Evolutionary conservation across 2,888 invertebrate genomes (phyloP), one percentile per base, ranked within the genome.

Genomic region (Camponotus fellah): DNA sequence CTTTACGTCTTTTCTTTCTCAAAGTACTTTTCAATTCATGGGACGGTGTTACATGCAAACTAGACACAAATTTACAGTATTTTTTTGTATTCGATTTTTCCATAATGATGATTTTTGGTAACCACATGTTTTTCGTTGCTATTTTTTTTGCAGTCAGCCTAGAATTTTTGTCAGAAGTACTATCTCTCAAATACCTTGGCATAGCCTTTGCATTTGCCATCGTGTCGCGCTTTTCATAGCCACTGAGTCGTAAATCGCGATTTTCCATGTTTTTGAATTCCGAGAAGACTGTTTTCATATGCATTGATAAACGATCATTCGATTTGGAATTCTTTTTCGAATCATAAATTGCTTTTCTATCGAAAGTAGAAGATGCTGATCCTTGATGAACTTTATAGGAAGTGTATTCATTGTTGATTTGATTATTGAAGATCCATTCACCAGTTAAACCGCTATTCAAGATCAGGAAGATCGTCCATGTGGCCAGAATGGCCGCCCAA

Each of bases 401-500:
- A 37, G 37, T 34, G 64, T 69, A 58, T 53, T 32, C 77, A 65
- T 85, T 64, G 75, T 84, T 76, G 83, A 66, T 53, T n/a, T 53
- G 49, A 62, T 83, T 77, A 62, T 26, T 17, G 26, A 17, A 34
- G 37, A 46, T 8, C 14, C 66, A 82, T 58, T 86, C 86, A n/a
- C 68, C 64, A 1, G 89, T 85, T 40, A 84, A 82, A 40, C 88
- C 85, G 68, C 74, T 82, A 8, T 84, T 86, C 40, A 86, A 64
- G 53, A 82, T 83, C 65, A 88, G 66, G 62, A 89, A 72, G 72
- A 85, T 84, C 83, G 89, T 89, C 90, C 91, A 92, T 81, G 90
- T 86, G 92, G 92, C 92, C 94, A 89, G 86, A n/a, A 93, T 86
- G 94, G 93, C 94, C 94, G 87, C 83, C 90, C 91, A 89, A 88